A percentile compares a stretch with the other conserved stretches of the same genome.
phyloP scores from a whole-genome alignment of 2,888 invertebrate genomes.

The Mechanitis messenoides region DNA sequence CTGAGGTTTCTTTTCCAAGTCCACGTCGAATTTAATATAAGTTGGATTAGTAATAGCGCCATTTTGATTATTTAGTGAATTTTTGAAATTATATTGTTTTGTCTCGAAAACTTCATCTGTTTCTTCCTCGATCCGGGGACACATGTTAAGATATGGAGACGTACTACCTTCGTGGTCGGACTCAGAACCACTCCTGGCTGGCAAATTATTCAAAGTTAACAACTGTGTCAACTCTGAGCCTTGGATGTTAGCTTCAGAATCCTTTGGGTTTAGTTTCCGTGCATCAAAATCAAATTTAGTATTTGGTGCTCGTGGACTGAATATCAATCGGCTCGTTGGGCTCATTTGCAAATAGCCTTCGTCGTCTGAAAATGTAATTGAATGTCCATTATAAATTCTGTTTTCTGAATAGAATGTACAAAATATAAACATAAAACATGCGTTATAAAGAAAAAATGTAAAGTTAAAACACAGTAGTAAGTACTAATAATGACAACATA shows the following conservation, averaged over 20 bases:
- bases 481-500: neutral
- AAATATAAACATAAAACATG: constrained; percentile 7
- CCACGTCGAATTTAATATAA: constrained; percentile 57
- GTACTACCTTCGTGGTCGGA: constrained; percentile 55
- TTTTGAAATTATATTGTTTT: constrained; percentile 53
- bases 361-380: constrained; percentile 49
- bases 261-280: constrained; percentile 47
- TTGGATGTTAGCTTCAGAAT: constrained; percentile 45
- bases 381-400: constrained; percentile 2
- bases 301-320: constrained; percentile 71
- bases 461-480: constrained; percentile 4
- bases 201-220: constrained; percentile 64
- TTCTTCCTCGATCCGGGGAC: constrained; percentile 60
- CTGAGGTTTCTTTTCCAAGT: constrained; percentile 59
- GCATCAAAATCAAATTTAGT: constrained; percentile 74
- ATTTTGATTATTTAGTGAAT: constrained; percentile 42
- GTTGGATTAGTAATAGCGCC: constrained; percentile 62
- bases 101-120: constrained; percentile 62
- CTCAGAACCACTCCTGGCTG: constrained; percentile 59
- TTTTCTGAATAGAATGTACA: neutral
- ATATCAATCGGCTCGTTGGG: constrained; percentile 64
- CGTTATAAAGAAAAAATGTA: constrained; percentile 4
- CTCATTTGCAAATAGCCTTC: constrained; percentile 81
- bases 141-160: constrained; percentile 54
- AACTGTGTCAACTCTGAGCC: constrained; percentile 74